A percentile compares a stretch with the other conserved stretches of the same genome.
Evolutionary conservation across 2,888 invertebrate genomes (phyloP).

Genomic region (Miltochrista miniata): DNA sequence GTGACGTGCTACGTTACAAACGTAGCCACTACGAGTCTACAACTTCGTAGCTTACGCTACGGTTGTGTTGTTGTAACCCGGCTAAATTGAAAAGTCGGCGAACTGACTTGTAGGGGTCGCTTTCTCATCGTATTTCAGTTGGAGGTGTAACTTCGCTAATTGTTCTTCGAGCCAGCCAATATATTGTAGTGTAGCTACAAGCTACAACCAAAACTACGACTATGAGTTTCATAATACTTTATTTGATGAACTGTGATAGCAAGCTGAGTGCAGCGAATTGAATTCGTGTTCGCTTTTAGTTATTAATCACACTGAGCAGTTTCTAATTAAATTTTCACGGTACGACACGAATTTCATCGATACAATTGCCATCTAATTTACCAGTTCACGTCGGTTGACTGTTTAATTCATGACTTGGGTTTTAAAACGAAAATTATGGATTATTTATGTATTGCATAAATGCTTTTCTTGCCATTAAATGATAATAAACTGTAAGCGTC

Average conservation of each 20-base stretch:
- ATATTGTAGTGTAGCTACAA: conserved; percentile 21
- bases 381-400: not conserved
- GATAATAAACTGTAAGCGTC: no score
- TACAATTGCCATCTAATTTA: conserved; percentile 3
- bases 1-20: conserved; percentile 64
- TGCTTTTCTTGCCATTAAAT: no score
- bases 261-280: conserved; percentile 37
- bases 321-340: conserved; percentile 30
- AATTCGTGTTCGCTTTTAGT: conserved; percentile 31
- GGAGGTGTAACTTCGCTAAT: conserved; percentile 39
- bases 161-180: conserved; percentile 38
- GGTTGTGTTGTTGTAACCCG: conserved; percentile 44
- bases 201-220: conserved; percentile 31
- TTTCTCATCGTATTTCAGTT: conserved; percentile 32
- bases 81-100: conserved; percentile 53
- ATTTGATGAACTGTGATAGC: conserved; percentile 42
- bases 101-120: conserved; percentile 48
- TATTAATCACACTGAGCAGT: conserved; percentile 27
- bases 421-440: no score
- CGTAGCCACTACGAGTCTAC: conserved; percentile 65
- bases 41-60: conserved; percentile 70
- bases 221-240: conserved; percentile 25
- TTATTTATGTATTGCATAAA: no score
- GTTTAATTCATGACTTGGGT: not conserved
- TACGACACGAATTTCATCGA: conserved; percentile 10